A percentile compares a stretch with the other conserved stretches of the same genome.
Evolutionary conservation across 1,140 invertebrate species (phyloP).

Genomic region (Melitaea cinxia): DNA sequence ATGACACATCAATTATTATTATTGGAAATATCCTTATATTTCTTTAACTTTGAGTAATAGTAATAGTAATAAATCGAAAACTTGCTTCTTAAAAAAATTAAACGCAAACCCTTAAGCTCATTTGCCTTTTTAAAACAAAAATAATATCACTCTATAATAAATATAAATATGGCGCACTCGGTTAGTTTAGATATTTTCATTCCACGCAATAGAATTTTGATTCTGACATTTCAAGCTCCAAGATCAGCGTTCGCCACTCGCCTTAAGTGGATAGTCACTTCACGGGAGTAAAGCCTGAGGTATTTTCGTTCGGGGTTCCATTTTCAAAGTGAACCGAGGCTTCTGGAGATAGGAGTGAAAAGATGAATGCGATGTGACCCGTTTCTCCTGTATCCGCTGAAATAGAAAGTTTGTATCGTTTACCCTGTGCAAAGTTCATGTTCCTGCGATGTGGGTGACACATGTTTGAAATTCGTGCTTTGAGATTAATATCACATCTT

Average conservation of each 20-base stretch:
- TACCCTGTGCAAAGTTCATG: background rate
- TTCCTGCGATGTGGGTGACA: background rate
- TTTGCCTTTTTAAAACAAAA: too few relatives aligned
- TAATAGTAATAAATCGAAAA: too few relatives aligned
- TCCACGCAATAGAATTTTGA: constrained; percentile 38
- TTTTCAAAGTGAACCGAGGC: constrained; percentile 46
- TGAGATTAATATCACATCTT: background rate
- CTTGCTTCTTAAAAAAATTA: too few relatives aligned
- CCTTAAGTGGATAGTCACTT: constrained; percentile 44
- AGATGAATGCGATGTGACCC: constrained; percentile 45
- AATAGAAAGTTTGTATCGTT: constrained; percentile 44
- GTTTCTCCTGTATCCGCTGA: constrained; percentile 41
- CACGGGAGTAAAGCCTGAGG: constrained; percentile 32
- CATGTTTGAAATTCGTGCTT: background rate
- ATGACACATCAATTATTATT: too few relatives aligned
- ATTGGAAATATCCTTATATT: too few relatives aligned
- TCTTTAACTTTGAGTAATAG: too few relatives aligned
- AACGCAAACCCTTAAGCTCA: too few relatives aligned
- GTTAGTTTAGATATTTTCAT: constrained; percentile 9
- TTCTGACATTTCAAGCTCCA: constrained; percentile 19
- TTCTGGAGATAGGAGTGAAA: constrained; percentile 43
- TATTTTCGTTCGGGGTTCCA: constrained; percentile 44
- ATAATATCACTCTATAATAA: too few relatives aligned
- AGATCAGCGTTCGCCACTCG: constrained; percentile 28
- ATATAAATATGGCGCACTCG: background rate